Evolutionary conservation across 2,888 invertebrate species (phyloP).

Genomic region (Stenolophus ochropezus): DNA sequence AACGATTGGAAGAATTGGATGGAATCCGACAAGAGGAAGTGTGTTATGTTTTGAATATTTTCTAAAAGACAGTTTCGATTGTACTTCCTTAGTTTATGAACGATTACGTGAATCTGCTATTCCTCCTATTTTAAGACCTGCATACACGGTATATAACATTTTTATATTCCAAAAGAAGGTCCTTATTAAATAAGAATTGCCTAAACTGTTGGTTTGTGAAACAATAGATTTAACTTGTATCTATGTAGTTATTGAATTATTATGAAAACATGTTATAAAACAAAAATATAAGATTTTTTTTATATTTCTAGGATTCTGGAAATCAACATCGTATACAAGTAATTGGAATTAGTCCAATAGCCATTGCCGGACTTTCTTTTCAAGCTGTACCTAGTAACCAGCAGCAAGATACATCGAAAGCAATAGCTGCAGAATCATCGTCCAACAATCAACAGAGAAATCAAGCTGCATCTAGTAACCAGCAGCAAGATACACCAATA

Average conservation of each 20-base stretch:
- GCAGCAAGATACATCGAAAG: background rate
- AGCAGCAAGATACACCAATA: background rate
- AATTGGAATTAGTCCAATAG: background rate
- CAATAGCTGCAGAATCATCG: background rate
- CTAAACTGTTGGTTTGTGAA: no score
- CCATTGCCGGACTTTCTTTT: background rate
- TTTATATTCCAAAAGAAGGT: no score
- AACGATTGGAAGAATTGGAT: background rate
- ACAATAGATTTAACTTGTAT: no score
- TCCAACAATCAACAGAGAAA: background rate
- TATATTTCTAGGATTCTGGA: background rate
- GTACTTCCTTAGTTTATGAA: background rate
- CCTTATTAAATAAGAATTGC: no score
- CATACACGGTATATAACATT: background rate
- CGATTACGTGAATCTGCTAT: background rate
- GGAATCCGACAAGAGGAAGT: background rate
- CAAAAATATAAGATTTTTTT: no score
- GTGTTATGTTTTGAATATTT: background rate
- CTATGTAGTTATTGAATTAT: no score
- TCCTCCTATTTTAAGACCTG: background rate
- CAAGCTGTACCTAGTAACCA: no score
- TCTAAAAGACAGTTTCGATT: slow-evolving; percentile 1
- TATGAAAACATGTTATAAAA: no score
- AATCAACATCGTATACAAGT: background rate
- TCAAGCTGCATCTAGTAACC: background rate